phyloP scores from a whole-genome alignment of 1,140 invertebrate genomes.

The Lucilia sericata region DNA sequence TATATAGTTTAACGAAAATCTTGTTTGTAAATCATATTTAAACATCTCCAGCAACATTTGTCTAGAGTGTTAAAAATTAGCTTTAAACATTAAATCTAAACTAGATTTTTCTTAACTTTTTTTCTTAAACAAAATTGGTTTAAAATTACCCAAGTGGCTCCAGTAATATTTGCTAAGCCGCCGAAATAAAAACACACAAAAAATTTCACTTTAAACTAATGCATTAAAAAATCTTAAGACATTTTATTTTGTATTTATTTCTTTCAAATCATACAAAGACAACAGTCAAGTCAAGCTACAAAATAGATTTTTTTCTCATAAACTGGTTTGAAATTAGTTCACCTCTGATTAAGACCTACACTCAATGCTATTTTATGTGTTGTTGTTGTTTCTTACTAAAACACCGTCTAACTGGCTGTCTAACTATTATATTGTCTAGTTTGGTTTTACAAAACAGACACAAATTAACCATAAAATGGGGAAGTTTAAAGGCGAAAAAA shows the following conservation, averaged over 20 bases:
- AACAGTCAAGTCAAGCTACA: background rate
- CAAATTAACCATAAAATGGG: background rate
- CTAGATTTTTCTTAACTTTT: too few relatives aligned
- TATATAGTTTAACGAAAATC: too few relatives aligned
- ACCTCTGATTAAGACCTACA: conserved; percentile 26
- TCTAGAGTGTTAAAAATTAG: too few relatives aligned
- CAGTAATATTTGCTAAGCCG: too few relatives aligned
- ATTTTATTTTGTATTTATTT: background rate
- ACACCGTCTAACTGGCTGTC: background rate
- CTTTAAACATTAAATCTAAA: too few relatives aligned
- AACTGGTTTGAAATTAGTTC: conserved; percentile 24
- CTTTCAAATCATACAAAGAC: background rate
- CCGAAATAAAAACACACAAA: background rate
- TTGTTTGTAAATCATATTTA: too few relatives aligned
- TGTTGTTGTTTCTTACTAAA: background rate
- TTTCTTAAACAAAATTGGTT: too few relatives aligned
- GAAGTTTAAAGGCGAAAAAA: background rate
- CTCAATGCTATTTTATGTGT: background rate
- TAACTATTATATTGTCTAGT: background rate
- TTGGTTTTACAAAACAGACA: background rate
- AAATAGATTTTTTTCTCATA: background rate
- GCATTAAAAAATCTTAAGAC: background rate
- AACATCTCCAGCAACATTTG: too few relatives aligned
- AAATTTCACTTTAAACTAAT: background rate
- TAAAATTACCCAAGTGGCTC: too few relatives aligned